phyloP scores from a whole-genome alignment of 2,888 invertebrate species.

The Lasioglossum malachurum region DNA sequence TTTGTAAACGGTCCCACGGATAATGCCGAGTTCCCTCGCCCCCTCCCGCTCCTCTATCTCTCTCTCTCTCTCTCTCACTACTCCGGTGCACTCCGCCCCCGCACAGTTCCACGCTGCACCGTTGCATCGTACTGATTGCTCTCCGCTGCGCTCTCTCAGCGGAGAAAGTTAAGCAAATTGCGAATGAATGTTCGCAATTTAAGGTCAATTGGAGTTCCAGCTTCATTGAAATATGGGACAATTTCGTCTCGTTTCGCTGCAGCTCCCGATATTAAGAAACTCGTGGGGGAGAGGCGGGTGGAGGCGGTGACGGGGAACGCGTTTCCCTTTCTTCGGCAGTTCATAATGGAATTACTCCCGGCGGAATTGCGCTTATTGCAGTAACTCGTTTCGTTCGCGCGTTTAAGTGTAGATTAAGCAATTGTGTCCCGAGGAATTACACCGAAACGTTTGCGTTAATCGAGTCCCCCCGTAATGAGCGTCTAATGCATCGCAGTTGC shows the following conservation, averaged over 20 bases:
- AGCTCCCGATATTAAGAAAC: slow-evolving; percentile 56
- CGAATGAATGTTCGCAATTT: slow-evolving; percentile 54
- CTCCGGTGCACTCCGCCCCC: not conserved
- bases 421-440: slow-evolving; percentile 34
- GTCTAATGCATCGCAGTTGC: slow-evolving; percentile 35
- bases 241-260: slow-evolving; percentile 43
- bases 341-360: slow-evolving; percentile 51
- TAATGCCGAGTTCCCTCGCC: not conserved
- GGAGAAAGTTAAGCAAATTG: slow-evolving; percentile 48
- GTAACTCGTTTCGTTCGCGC: slow-evolving; percentile 23
- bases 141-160: slow-evolving; percentile 14
- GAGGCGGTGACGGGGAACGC: not conserved
- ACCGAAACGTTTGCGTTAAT: slow-evolving; percentile 39
- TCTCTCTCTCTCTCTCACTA: not conserved
- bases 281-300: not conserved
- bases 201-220: slow-evolving; percentile 54
- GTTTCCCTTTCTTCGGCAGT: slow-evolving; percentile 32
- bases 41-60: not conserved
- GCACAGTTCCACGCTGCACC: slow-evolving; percentile 22
- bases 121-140: slow-evolving; percentile 53
- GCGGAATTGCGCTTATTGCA: slow-evolving; percentile 42
- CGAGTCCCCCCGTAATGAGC: slow-evolving; percentile 31
- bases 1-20: slow-evolving; percentile 8
- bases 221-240: slow-evolving; percentile 55
- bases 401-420: slow-evolving; percentile 43